phyloP scores from a whole-genome alignment of 2,113 vertebrate genomes.

The Macaca fascicularis region T2T-MFA8v1.1 NC_088378.1:157440001-157440500 shows the following conservation, averaged over 20 bases:
- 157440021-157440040: neutral
- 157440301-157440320: accelerated
- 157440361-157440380: neutral
- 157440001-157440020: accelerated
- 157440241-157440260: slow-evolving; percentile 84
- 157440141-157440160: slow-evolving; percentile 99
- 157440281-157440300: neutral
- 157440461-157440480: accelerated
- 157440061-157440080: too few relatives aligned
- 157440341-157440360: neutral
- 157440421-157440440: accelerated
- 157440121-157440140: slow-evolving; percentile 86
- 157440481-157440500: neutral
- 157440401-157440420: neutral
- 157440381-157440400: neutral
- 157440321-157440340: neutral
- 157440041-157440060: neutral
- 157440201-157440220: slow-evolving; percentile 98
- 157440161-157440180: slow-evolving; percentile 98
- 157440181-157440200: slow-evolving; percentile 98
- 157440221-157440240: slow-evolving; percentile 99
- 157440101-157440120: accelerated
- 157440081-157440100: neutral
- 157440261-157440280: neutral
- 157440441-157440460: neutral